Evolutionary conservation across 2,888 invertebrate species (phyloP).

Genomic region (Oscheius onirici): DNA sequence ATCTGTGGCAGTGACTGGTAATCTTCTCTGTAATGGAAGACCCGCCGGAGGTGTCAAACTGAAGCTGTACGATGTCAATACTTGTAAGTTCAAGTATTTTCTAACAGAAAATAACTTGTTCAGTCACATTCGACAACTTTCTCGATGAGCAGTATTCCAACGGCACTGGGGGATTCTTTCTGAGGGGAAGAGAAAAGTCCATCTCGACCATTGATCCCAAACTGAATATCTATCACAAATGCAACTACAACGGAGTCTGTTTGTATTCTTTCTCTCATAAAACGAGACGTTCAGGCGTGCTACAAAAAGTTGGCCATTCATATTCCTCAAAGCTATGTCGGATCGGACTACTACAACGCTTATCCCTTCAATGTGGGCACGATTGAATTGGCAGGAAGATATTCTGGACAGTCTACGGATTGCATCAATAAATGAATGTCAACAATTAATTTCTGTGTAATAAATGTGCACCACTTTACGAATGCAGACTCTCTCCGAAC

Average conservation of each 20-base stretch:
- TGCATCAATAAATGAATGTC: neutral
- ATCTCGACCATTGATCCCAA: neutral
- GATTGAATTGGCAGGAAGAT: neutral
- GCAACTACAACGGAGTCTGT: neutral
- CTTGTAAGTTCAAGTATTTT: neutral
- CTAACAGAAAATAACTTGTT: too few species aligned
- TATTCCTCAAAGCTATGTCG: neutral
- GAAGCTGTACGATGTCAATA: neutral
- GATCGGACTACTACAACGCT: neutral
- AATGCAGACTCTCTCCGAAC: too few species aligned
- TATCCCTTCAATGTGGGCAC: neutral
- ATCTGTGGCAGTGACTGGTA: neutral
- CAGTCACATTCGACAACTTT: constrained; percentile 2
- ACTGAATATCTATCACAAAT: constrained; percentile 1
- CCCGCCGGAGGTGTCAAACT: neutral
- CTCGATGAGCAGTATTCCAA: neutral
- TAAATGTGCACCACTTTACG: too few species aligned
- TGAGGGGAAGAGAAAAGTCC: neutral
- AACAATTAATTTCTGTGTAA: too few species aligned
- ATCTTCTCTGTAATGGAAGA: neutral
- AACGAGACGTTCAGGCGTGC: neutral
- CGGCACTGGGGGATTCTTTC: neutral
- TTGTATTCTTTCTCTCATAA: too few species aligned
- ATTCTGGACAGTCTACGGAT: neutral
- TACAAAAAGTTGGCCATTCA: neutral